Conservation (phyloP, 2,888 invertebrate genomes). For the Caenorhabditis becei region DNA sequence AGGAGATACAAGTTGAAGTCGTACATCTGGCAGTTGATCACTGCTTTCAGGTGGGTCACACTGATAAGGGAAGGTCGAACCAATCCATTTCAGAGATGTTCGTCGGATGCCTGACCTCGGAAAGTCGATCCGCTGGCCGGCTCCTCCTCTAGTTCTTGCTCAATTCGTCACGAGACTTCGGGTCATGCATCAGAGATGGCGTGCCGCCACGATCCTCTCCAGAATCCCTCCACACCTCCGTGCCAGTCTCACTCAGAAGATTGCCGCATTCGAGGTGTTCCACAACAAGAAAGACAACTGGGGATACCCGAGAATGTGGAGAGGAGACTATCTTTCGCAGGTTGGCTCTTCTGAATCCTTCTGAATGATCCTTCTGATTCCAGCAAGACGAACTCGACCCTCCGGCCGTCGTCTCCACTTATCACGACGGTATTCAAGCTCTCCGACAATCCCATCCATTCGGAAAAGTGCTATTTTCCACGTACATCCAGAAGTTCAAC, state of each 20-base stretch:
- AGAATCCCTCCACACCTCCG: constrained; percentile 75
- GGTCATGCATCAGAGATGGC: constrained; percentile 75
- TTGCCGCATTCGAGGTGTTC: constrained; percentile 88
- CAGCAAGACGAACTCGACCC: constrained; percentile 65
- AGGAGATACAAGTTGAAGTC: constrained; percentile 88
- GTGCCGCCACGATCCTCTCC: constrained; percentile 73
- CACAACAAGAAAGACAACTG: constrained; percentile 86
- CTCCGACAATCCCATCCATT: constrained; percentile 70
- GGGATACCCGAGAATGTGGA: constrained; percentile 90
- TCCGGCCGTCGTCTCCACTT: constrained; percentile 51
- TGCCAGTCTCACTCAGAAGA: constrained; percentile 77
- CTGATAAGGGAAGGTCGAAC: neutral
- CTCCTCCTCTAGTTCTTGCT: constrained; percentile 87
- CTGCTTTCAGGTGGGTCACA: constrained; percentile 84
- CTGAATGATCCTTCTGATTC: neutral
- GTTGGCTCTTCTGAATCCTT: neutral
- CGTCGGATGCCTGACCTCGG: constrained; percentile 88
- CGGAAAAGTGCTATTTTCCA: constrained; percentile 73
- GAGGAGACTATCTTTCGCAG: constrained; percentile 89
- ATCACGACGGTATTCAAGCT: constrained; percentile 65
- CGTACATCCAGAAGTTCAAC: constrained; percentile 82
- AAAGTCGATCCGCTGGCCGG: constrained; percentile 90
- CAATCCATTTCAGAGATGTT: constrained; percentile 82
- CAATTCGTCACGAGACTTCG: constrained; percentile 84
- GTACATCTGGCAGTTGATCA: constrained; percentile 86